These are phyloP conservation scores for Macrochelys suwanniensis DNA, from an alignment of 2,797 vertebrate species.

Conservation along the genomic window DNA sequence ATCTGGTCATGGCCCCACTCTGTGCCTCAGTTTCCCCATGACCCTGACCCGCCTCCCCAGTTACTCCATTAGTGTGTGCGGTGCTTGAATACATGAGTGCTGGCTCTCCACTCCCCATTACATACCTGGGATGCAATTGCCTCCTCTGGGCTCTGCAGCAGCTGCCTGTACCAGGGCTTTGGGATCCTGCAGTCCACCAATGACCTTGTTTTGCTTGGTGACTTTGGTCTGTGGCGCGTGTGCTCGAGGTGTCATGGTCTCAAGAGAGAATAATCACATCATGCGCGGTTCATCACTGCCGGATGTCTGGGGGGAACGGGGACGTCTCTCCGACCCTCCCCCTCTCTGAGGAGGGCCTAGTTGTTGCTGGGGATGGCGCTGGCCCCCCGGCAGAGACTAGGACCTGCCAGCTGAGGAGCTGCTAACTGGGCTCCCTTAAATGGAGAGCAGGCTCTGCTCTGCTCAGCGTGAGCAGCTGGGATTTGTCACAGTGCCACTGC, in stretches of 20 bases:
- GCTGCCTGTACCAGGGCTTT: background rate
- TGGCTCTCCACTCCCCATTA: background rate
- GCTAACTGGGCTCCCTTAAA: background rate
- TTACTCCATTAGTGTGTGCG: rapidly evolving
- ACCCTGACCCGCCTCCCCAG: rapidly evolving
- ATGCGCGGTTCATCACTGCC: rapidly evolving
- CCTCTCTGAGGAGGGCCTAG: background rate
- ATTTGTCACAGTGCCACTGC: rapidly evolving
- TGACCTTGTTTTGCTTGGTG: background rate
- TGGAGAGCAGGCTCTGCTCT: background rate
- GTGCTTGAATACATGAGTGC: background rate
- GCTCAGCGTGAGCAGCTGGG: background rate
- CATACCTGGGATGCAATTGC: background rate
- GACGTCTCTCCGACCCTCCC: rapidly evolving
- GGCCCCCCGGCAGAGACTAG: rapidly evolving
- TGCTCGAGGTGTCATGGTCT: background rate
- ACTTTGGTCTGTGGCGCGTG: rapidly evolving
- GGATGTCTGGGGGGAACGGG: background rate
- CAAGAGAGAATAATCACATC: rapidly evolving
- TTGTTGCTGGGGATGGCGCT: rapidly evolving
- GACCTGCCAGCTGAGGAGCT: background rate
- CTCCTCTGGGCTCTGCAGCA: rapidly evolving
- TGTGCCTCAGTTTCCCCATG: background rate
- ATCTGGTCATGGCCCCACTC: background rate
- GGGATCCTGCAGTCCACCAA: background rate